Evolutionary conservation across 2,113 vertebrate genomes (phyloP).

Genomic region (Nestor notabilis): DNA sequence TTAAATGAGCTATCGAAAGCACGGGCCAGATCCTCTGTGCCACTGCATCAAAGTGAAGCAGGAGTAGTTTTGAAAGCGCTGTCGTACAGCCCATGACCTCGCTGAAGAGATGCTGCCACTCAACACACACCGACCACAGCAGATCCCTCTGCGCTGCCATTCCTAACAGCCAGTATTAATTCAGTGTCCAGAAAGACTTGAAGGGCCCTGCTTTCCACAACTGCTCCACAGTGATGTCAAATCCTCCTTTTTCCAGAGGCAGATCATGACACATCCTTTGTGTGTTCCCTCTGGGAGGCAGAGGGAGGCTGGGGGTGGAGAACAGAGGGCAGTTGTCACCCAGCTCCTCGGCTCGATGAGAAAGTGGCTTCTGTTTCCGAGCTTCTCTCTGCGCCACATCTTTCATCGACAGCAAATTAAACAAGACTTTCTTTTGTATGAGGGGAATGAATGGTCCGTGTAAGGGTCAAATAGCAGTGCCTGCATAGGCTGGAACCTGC

Average conservation of each 20-base stretch:
- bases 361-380: conserved; percentile 70
- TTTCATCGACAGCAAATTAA: conserved; percentile 56
- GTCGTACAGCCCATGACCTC: accelerated
- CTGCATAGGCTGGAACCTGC: conserved; percentile 44
- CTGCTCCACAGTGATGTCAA: background rate
- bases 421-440: conserved; percentile 61
- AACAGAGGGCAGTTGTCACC: conserved; percentile 69
- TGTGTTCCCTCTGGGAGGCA: background rate
- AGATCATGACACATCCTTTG: background rate
- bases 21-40: background rate
- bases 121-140: background rate
- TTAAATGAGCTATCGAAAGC: background rate
- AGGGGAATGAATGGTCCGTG: conserved; percentile 42
- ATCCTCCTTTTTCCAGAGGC: conserved; percentile 4
- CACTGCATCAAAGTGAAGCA: background rate
- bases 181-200: background rate
- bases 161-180: background rate
- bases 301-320: conserved; percentile 45
- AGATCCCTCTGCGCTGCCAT: background rate
- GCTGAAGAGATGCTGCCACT: accelerated
- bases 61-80: background rate
- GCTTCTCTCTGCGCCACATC: conserved; percentile 17
- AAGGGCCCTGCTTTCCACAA: conserved; percentile 8
- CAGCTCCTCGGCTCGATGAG: conserved; percentile 46
- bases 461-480: conserved; percentile 57